phyloP scores from a whole-genome alignment of 2,113 vertebrate species.

The Mesoclemmys tuberculata region DNA sequence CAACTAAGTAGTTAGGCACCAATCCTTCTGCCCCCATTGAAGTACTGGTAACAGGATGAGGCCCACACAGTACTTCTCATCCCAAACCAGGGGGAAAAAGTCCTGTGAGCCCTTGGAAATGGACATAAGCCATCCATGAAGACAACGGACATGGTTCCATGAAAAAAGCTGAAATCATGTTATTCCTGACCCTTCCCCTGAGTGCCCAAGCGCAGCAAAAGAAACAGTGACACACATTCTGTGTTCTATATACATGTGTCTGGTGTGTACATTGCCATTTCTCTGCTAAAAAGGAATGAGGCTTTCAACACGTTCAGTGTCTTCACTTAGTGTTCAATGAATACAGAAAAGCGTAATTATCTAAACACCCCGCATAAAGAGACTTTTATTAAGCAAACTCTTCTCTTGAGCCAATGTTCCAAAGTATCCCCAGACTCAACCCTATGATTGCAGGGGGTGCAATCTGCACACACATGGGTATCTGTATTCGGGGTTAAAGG shows the following conservation, averaged over 20 bases:
- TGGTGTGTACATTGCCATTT: neutral
- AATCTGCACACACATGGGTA: neutral
- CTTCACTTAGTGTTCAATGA: neutral
- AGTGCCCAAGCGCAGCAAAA: neutral
- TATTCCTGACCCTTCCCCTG: neutral
- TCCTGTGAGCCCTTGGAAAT: neutral
- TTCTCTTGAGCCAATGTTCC: neutral
- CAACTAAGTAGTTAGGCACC: neutral
- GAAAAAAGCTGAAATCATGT: neutral
- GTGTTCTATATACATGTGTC: neutral
- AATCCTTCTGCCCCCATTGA: neutral
- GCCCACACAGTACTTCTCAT: neutral
- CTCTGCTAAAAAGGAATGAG: neutral
- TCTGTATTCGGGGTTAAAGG: neutral
- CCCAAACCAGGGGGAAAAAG: neutral
- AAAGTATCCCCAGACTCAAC: neutral
- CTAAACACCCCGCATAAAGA: conserved; percentile 18
- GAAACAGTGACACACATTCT: neutral
- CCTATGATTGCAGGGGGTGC: neutral
- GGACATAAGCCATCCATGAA: neutral
- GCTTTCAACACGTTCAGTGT: neutral
- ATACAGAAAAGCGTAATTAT: neutral
- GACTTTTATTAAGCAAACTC: conserved; percentile 24
- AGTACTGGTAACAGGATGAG: neutral
- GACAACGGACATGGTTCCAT: neutral